Base-by-base conservation (phyloP, 2,113 vertebrate species). In the Scytalopus superciliaris region DNA sequence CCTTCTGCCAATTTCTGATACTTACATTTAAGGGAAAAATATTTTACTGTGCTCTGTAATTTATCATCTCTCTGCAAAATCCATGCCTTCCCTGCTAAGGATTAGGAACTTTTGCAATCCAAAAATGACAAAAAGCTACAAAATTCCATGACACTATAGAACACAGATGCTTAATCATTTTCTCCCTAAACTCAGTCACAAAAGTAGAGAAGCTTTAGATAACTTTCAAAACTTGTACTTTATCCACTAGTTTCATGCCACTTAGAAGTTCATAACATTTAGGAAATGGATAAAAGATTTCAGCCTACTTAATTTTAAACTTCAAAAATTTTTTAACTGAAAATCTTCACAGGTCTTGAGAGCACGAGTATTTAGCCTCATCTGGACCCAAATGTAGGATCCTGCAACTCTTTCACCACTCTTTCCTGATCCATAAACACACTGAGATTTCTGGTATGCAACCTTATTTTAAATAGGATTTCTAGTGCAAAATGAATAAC, bases 331-430 rank as follows among this genome's bases (percentile, higher is more conserved):
- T 75, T 57, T 37, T 23, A 19, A 47, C 28, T n/a, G 19, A 30
- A 45, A 25, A 33, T 59, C 7, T 62, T 52, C 31, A 62, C 19
- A 31, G 28, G 23, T 59, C 31, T 40, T 53, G 7, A 9, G 16
- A 12, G 3, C 0, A 0, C 24, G 33, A 11, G 11, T 23, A 5
- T 47, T 42, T 64, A 49, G 56, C 24, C 35, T n/a, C 42, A 55
- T 14, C 35, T 1, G 60, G 35, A 28, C 13, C 9, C 21, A 84
- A 60, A 60, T 6, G 4, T 31, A 84, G 23, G 9, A 28, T 59
- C 27, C 45, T 24, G 8, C 1, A 6, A 21, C 24, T 67, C 64
- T 30, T 64, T 57, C 23, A 3, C 30, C 5, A 12, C 42, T 22
- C 44, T 28, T 53, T 9, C 10, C 17, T 45, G 9, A 21, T 42